Conservation (phyloP, 2,113 vertebrate species). For the Oryzias woworae region DNA sequence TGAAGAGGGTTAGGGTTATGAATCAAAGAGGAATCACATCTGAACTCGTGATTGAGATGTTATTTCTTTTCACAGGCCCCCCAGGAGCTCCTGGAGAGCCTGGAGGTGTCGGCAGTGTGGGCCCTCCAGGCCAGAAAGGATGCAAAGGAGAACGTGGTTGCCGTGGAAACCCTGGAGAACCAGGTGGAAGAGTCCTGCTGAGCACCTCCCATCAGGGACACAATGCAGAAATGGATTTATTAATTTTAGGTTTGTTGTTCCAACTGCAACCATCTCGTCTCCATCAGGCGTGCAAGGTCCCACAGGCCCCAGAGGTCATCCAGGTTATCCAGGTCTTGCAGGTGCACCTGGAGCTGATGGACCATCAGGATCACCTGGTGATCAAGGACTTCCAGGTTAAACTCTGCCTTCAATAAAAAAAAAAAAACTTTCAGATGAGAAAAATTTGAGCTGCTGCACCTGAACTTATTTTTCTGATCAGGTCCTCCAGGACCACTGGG, state of each 20-base stretch:
- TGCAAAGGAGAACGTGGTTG: slow-evolving; percentile 58
- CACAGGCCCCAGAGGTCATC: slow-evolving; percentile 57
- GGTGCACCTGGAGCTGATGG: slow-evolving; percentile 41
- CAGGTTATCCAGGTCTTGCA: slow-evolving; percentile 55
- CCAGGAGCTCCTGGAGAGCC: slow-evolving; percentile 46
- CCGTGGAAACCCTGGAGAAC: slow-evolving; percentile 37
- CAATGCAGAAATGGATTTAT: background rate
- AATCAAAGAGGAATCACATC: background rate
- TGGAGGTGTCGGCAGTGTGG: slow-evolving; percentile 49
- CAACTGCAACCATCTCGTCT: slow-evolving; percentile 1
- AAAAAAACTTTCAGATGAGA: too few relatives aligned
- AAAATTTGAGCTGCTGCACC: too few relatives aligned
- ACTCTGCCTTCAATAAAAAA: background rate
- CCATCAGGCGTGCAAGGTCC: slow-evolving; percentile 69
- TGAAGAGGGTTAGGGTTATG: background rate
- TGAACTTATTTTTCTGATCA: slow-evolving; percentile 12
- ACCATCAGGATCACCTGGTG: background rate
- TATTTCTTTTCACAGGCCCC: slow-evolving; percentile 37
- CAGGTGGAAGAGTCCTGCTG: slow-evolving; percentile 37
- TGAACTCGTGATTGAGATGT: background rate
- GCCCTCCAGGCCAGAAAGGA: slow-evolving; percentile 58
- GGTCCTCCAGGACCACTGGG: slow-evolving; percentile 74
- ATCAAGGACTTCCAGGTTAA: background rate
- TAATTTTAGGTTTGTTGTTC: background rate
- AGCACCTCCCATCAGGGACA: background rate